Base-by-base conservation (phyloP, 2,797 vertebrate species). In the Iguana delicatissima region DNA sequence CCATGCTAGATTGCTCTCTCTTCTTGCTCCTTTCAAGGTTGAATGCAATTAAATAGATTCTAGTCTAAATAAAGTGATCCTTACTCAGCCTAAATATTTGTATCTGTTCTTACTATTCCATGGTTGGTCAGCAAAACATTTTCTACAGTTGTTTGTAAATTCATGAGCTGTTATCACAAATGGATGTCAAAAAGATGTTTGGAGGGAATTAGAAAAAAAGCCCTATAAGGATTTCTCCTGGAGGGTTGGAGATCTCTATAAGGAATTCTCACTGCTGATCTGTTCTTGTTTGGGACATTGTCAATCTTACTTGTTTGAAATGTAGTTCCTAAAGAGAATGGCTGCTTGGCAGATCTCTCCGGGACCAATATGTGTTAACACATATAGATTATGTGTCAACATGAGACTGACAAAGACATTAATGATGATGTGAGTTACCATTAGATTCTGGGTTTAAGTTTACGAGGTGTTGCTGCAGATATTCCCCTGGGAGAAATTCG, bases 381-480 rank as follows among this genome's bases (percentile, higher is more conserved):
- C 29, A 24, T 80, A 87, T 67, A 26, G 86, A 87, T 87, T 87
- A 87, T 29, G 29, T 87, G 76, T 87, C 76, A 80, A 46, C 85
- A 87, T 87, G 86, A 80, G 59, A 62, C 76, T 80, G 42, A 67
- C 59, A 80, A 42, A 80, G 77, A 67, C 29, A 67, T 42, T 77
- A 77, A 77, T 87, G 22, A 50, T 80, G 86, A 67, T 50, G 29
- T 80, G 24, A 79, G 32, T 80, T 80, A 52, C 59, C 52, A 80
- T 52, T 87, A 38, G 79, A 62, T 64, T 87, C 59, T 12, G 50
- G 26, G 57, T 87, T 52, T 79, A 87, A 80, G 5, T 87, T 59
- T 22, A 46, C 1, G 10, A 6, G 13, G 55, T 7, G 6, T 59
- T 59, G 35, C n/a, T 87, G 57, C 26, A 80, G 76, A 64, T 50